Conservation (phyloP, 2,113 vertebrate genomes). For the Dipodomys ordii region DNA sequence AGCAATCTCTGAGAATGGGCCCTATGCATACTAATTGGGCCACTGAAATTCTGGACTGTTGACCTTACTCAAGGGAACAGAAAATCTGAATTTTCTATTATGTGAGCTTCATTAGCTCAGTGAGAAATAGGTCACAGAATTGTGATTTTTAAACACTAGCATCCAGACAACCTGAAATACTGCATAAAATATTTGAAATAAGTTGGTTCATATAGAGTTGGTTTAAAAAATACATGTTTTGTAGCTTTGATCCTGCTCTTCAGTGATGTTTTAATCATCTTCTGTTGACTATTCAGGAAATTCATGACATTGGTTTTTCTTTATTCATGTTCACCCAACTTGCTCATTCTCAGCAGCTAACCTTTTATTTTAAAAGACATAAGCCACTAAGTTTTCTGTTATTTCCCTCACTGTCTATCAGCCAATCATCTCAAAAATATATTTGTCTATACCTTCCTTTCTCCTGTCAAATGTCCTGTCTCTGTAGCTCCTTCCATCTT, state of each 20-base stretch:
- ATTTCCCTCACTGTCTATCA: neutral
- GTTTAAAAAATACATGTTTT: neutral
- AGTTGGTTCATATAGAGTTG: neutral
- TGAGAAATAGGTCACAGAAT: neutral
- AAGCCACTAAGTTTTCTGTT: neutral
- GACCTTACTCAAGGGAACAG: neutral
- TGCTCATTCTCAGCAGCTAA: neutral
- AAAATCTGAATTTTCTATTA: neutral
- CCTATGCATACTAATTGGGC: neutral
- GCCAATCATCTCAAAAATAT: neutral
- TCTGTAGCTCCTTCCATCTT: neutral
- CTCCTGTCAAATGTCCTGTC: neutral
- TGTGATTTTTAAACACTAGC: conserved; percentile 4
- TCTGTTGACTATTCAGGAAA: neutral
- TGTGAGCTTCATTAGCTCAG: neutral
- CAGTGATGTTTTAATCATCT: too few species aligned
- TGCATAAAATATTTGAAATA: neutral
- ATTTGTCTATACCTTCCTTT: neutral
- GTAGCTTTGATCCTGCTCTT: neutral
- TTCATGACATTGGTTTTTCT: neutral
- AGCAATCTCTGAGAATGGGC: neutral
- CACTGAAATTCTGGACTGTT: neutral
- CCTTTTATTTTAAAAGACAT: neutral
- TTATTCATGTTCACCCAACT: neutral
- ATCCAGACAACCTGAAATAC: neutral